Base-by-base conservation (phyloP, 1,140 invertebrate species). In the Contarinia nasturtii region DNA sequence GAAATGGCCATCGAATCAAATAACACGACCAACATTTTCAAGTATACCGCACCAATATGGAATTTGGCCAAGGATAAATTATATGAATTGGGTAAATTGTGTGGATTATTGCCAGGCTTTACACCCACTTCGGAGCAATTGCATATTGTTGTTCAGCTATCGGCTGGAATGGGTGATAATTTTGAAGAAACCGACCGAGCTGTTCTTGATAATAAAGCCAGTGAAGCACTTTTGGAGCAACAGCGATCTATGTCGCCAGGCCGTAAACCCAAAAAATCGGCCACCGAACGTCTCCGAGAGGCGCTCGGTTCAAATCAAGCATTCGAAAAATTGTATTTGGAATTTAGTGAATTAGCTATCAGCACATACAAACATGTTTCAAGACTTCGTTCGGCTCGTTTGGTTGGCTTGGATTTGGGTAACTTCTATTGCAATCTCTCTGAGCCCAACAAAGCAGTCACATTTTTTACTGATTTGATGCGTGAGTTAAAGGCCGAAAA, bases 321-420 rank as follows among this genome's bases (percentile, higher is more conserved):
- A 18, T 97, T 94, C 61, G 79, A 84, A 53, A 86, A 85, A 59
- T 81, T 90, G 53, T 96, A 95, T 60, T 65, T 96, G 48, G 91
- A 95, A 63, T 67, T 96, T 40, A 86, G 89, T 8, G 93, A 97
- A 66, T 67, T 95, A 49, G 89, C 91, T 1, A 93, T 95, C 76
- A 88, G 91, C 40, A 96, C 91, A 1, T 96, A 88, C 57, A 98
- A 98, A 62, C 90, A 96, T 65, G 90, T 95, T 53, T 79, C 87
- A 7, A 74, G 89, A 43, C 70, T 86, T 47, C 67, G 88, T 50
- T 87, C 78, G 36, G 91, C 92, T 0, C 73, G 88, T 44, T 70
- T 85, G 15, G 84, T 96, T 49, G 92, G 92, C 0, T 74, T 80
- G 50, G 85, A 94, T 60, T 62, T 98, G 17, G 90, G 92, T 0